Evolutionary conservation across 2,113 vertebrate species (phyloP).

Genomic region (Dinomys branickii): DNA sequence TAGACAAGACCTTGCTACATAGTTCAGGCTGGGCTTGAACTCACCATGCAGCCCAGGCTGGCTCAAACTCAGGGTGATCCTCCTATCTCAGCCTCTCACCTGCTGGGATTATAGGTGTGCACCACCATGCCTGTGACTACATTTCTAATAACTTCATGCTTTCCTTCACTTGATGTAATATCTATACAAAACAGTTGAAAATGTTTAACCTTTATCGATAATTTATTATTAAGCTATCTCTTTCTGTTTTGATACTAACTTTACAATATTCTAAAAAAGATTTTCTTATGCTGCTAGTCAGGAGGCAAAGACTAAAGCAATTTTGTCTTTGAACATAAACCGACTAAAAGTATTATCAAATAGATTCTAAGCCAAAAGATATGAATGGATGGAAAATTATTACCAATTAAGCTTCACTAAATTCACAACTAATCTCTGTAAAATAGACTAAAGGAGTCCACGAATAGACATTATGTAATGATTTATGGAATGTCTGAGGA

Average conservation of each 20-base stretch:
- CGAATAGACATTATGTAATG: constrained; percentile 20
- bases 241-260: not conserved
- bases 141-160: not conserved
- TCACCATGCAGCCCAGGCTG: not conserved
- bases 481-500: constrained; percentile 46
- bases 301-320: not conserved
- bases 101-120: not conserved
- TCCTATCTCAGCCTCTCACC: not conserved
- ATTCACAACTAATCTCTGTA: not conserved
- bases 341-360: constrained; percentile 4
- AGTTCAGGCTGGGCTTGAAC: not conserved
- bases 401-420: not conserved
- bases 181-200: not conserved
- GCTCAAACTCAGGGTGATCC: not conserved
- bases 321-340: not conserved
- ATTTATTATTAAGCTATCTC: not conserved
- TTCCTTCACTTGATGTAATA: not conserved
- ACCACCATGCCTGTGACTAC: not conserved
- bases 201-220: not conserved
- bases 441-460: not conserved
- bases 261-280: not conserved
- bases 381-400: not conserved
- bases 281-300: constrained; percentile 27
- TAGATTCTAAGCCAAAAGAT: not conserved
- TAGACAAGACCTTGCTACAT: not conserved